These are phyloP conservation scores for Pristionchus entomophagus DNA, from an alignment of 2,888 invertebrate species.

Conservation along the genomic window DNA sequence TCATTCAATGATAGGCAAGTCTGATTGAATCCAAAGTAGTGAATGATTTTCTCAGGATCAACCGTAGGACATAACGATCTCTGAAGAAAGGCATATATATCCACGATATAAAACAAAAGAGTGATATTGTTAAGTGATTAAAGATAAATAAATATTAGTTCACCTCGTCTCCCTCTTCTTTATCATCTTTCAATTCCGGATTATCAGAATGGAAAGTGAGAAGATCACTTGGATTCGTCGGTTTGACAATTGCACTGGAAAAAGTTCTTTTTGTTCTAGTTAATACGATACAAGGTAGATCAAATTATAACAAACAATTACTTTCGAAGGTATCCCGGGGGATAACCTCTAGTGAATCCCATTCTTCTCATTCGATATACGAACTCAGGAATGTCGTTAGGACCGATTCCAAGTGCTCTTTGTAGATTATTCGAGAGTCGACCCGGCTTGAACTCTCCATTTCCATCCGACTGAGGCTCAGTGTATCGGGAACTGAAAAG, in stretches of 20 bases:
- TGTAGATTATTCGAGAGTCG: conserved; percentile 37
- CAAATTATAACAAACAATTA: conserved; percentile 77
- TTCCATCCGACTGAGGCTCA: neutral
- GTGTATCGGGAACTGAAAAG: conserved; percentile 4
- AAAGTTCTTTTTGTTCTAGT: neutral
- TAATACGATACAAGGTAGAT: no score
- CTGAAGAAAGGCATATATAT: no score
- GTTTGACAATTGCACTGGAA: conserved; percentile 49
- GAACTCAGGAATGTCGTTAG: conserved; percentile 86
- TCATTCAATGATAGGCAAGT: conserved; percentile 51
- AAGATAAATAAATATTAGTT: neutral
- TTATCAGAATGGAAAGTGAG: conserved; percentile 51
- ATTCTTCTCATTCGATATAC: conserved; percentile 87
- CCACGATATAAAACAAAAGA: no score
- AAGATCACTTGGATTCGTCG: conserved; percentile 26
- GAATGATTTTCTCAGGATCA: conserved; percentile 84
- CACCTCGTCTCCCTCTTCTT: conserved; percentile 27
- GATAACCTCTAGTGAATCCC: conserved; percentile 85
- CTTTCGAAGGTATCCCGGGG: conserved; percentile 93
- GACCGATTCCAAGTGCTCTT: conserved; percentile 83
- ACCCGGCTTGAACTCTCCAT: conserved; percentile 22
- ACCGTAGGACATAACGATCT: conserved; percentile 45
- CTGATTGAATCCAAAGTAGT: conserved; percentile 90
- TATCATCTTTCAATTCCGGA: conserved; percentile 43
- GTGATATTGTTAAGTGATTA: no score